A percentile compares a stretch with the other conserved stretches of the same genome.
phyloP scores from a whole-genome alignment of 2,113 vertebrate genomes.

The Chroicocephalus ridibundus region DNA sequence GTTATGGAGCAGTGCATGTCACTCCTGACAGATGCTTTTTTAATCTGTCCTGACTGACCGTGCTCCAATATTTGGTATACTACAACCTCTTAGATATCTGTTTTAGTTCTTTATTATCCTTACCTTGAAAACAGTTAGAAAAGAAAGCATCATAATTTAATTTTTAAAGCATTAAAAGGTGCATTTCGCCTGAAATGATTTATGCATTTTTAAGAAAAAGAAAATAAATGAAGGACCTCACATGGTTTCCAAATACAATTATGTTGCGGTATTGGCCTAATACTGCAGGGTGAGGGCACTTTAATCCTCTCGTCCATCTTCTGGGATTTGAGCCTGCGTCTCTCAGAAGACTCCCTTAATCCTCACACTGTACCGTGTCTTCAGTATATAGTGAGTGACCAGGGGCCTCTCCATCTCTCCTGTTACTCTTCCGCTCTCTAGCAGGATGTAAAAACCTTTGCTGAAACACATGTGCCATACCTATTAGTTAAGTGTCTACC shows the following conservation, averaged over 20 bases:
- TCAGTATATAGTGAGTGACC: not conserved
- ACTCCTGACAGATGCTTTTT: not conserved
- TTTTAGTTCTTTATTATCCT: not conserved
- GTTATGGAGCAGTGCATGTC: not conserved
- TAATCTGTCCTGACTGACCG: not conserved
- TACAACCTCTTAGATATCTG: not conserved
- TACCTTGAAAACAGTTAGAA: not conserved
- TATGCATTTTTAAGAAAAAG: not conserved
- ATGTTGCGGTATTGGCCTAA: not conserved
- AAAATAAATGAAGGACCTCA: not conserved
- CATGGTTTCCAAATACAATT: not conserved
- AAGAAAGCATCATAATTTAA: not conserved
- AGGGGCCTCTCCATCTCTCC: not conserved
- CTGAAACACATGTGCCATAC: not conserved
- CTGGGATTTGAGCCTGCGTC: not conserved
- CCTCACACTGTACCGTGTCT: fast-evolving
- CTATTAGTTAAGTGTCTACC: not conserved
- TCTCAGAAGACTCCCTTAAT: not conserved
- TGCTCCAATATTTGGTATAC: not conserved
- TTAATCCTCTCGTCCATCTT: not conserved
- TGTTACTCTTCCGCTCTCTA: not conserved
- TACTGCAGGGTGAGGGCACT: not conserved
- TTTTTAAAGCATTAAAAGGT: not conserved
- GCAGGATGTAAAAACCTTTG: not conserved
- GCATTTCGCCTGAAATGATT: not conserved